Evolutionary conservation across 2,113 vertebrate genomes (phyloP), one percentile per base, ranked within the genome.

Genomic region (Lamprologus lemairii): DNA sequence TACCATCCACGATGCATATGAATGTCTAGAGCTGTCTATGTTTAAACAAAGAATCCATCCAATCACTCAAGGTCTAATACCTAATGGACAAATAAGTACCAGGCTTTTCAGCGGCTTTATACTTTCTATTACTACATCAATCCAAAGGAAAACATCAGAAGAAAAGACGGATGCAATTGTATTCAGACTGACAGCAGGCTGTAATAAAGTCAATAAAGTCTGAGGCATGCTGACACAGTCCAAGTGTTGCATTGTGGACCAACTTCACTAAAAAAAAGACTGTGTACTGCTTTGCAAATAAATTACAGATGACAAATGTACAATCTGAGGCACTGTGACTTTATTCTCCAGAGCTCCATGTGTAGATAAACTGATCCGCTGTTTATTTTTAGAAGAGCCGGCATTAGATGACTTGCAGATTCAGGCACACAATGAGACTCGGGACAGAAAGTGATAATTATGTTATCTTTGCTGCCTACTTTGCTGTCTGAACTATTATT

Each of bases 391-490:
- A 90, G 81, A 83, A 80, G n/a, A 51, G 23, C 12, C 4, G 2
- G 16, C 17, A 83, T 80, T 26, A 82, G 65, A 84, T 14, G 7
- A n/a, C 37, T 78, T 90, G 87, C 75, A 86, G 54, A 63, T 45
- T 65, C 47, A 51, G 10, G 26, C 42, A 68, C 81, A 92, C 86
- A 82, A 86, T 83, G 88, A 78, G 80, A 26, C 83, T 90, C 73
- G 45, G 54, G 79, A 80, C 75, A 84, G 9, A 84, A 54, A 75
- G 80, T 89, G 75, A 89, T 88, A 86, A 60, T 80, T 83, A 37
- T n/a, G 35, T 89, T 89, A 92, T 93, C 88, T 81, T 57, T 47
- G 65, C 54, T 87, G 1, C 0, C 49, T 54, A 51, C 78, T 86
- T 65, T 54, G 68, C 49, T 83, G 55, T 47, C 35, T 85, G 10